Evolutionary conservation across 2,797 vertebrate species (phyloP), one percentile per base, ranked within the genome.

Genomic region (Melanotaenia maccullochi): DNA sequence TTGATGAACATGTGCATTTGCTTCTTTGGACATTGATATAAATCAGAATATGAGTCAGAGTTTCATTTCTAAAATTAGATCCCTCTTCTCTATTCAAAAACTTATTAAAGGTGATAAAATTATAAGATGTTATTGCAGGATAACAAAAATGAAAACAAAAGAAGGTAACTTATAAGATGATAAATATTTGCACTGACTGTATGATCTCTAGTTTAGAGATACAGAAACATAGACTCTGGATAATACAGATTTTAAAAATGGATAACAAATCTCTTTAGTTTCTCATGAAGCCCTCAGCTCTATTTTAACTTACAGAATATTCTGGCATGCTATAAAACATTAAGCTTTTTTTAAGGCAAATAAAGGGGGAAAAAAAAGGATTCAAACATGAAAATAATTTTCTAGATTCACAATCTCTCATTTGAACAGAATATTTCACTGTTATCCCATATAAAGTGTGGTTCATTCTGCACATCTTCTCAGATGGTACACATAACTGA

Each of bases 281-380:
- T 36, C 75, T 73, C 59, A 63, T 85, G 54, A 86, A 81, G 70
- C 68, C 44, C 36, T 78, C 71, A 33, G 65, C 71, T 44, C 38
- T 20, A 25, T 42, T 35, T 5, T 9, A 64, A 67, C 42, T 65
- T 68, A 64, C 35, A 73, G 32, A 64, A 76, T 76, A 64, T 78
- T 83, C 81, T 84, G 78, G 79, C 86, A 86, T 87, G 80, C 87
- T 71, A 70, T 71, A 77, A 79, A 83, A 82, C 33, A 54, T 80
- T 24, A 5, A 38, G 25, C 14, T 38, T 75, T 76, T 57, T 65
- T 52, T 74, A 81, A 77, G 80, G 71, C 32, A 32, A 32, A 32
- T 5, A 63, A 20, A 22, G 13, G n/a, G 13, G 12, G n/a, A 9
- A 59, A 18, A 44, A 33, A 25, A 36, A 57, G 1, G 9, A 22